Evolutionary conservation across 2,113 vertebrate genomes (phyloP).

Genomic region (Hydropotes inermis): DNA sequence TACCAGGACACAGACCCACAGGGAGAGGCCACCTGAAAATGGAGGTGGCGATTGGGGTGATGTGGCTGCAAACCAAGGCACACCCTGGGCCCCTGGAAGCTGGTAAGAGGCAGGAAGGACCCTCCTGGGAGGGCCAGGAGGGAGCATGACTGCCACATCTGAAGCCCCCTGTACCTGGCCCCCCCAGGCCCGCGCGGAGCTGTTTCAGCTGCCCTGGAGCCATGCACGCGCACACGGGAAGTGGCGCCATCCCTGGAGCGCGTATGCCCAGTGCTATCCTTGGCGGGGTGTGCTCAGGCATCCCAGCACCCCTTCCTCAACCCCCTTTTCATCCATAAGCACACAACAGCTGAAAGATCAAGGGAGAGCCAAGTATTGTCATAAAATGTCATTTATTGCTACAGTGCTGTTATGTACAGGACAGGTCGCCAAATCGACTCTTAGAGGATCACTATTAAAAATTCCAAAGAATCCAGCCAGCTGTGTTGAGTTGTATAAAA

Average conservation of each 20-base stretch:
- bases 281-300: no score
- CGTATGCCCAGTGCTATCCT: neutral
- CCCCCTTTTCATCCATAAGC: conserved; percentile 73
- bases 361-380: conserved; percentile 86
- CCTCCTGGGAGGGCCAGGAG: neutral
- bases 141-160: neutral
- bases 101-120: neutral
- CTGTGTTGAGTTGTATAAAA: conserved; percentile 85
- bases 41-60: neutral
- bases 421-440: conserved; percentile 91
- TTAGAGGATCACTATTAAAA: conserved; percentile 85
- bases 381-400: conserved; percentile 98
- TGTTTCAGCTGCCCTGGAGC: neutral
- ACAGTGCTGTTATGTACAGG: conserved; percentile 96
- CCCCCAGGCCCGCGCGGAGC: rapidly evolving
- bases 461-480: conserved; percentile 87
- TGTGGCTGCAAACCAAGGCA: neutral
- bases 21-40: neutral
- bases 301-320: conserved; percentile 69
- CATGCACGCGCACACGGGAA: rapidly evolving
- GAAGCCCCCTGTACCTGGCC: rapidly evolving
- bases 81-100: neutral
- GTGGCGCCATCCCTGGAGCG: neutral
- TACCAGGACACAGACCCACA: neutral
- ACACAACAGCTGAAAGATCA: conserved; percentile 89